Base-by-base conservation (phyloP, 2,888 invertebrate species). In the Coenonympha arcania region DNA sequence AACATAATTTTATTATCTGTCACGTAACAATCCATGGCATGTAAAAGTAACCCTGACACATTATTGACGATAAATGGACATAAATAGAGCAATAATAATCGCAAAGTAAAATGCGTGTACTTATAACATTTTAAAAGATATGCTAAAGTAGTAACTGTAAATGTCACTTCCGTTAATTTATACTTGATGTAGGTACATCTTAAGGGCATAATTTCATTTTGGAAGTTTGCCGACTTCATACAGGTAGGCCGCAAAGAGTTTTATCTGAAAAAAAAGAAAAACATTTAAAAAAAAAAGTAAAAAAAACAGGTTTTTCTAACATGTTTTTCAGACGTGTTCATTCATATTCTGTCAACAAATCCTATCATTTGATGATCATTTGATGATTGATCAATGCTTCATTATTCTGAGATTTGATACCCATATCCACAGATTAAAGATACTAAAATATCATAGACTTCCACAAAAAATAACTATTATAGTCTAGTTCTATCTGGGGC, bases 221-320 rank as follows among this genome's bases (percentile, higher is more conserved):
- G 79, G 68, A 22, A 89, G 79, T 62, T 89, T 89, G 50, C 88
- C 79, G 15, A 93, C 90, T 88, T 98, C 96, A 68, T 93, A 90
- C 53, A 97, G 80, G 76, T 98, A 98, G 16, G 97, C 94, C 24
- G 93, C 96, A 65, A 98, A 88, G 47, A 97, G 82, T 86, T 98
- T 98, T 1, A 95, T 95, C 95, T 96, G 88, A 54, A 91, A 91
- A 63, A 66, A 68, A 56, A 51, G 50, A 39, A 16, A 22, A 22
- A 6, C 19, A 46, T 34, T 19, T 26, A 39, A 34, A 9, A 18
- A 18, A 4, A 31, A 2, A 13, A 31, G 6, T 15, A 3, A 6
- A 31, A 1, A 13, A n/a, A n/a, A n/a, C n/a, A n/a, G n/a, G n/a
- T n/a, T n/a, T n/a, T n/a, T n/a, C n/a, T n/a, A n/a, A n/a, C n/a